Evolutionary conservation across 2,888 invertebrate species (phyloP).

Genomic region (Amblyjoppa proteus): DNA sequence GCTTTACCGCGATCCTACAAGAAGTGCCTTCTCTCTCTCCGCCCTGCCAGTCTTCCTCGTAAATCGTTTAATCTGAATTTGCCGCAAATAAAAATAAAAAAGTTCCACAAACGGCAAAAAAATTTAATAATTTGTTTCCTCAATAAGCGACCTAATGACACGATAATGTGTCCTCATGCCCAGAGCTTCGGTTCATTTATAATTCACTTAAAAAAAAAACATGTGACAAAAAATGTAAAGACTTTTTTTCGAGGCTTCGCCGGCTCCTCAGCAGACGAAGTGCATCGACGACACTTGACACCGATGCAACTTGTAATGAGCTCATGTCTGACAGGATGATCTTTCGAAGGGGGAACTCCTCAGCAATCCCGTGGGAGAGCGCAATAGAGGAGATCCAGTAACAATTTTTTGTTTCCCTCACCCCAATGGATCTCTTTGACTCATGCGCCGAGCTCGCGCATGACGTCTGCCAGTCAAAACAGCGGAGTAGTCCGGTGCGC

Average conservation of each 20-base stretch:
- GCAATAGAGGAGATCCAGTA: constrained; percentile 31
- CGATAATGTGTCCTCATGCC: constrained; percentile 5
- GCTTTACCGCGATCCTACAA: constrained; percentile 29
- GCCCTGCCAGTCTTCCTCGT: neutral
- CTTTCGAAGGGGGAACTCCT: constrained; percentile 29
- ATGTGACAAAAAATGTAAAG: neutral
- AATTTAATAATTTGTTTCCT: constrained; percentile 19
- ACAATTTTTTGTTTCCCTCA: constrained; percentile 26
- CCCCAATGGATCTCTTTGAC: constrained; percentile 18
- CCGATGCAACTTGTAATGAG: constrained; percentile 29
- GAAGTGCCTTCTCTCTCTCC: neutral
- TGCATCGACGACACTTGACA: neutral
- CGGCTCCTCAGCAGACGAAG: neutral
- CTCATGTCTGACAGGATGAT: constrained; percentile 61
- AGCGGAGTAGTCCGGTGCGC: constrained; percentile 1
- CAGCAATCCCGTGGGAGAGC: constrained; percentile 35
- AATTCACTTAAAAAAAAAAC: neutral
- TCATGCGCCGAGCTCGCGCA: constrained; percentile 14
- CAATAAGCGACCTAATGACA: constrained; percentile 12
- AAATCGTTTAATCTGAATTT: constrained; percentile 43
- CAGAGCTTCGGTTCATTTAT: neutral
- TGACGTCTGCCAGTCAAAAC: constrained; percentile 55
- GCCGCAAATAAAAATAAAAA: neutral
- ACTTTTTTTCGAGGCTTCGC: neutral
- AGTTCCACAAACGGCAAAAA: neutral